A percentile compares a stretch with the other conserved stretches of the same genome.
phyloP scores from a whole-genome alignment of 2,113 vertebrate species.

The Gallinago media region DNA sequence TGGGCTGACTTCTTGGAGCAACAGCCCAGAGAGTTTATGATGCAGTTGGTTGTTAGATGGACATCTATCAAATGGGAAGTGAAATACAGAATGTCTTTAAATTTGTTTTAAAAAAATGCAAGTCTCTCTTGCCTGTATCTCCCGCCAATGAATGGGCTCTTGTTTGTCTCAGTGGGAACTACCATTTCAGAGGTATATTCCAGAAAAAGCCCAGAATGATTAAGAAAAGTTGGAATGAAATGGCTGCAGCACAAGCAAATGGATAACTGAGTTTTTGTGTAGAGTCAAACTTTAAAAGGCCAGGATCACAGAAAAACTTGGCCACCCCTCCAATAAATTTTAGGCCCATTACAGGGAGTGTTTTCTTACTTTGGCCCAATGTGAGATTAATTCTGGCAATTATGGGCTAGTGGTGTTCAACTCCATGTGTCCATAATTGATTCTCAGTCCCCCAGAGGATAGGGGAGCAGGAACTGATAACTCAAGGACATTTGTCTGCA shows the following conservation, averaged over 20 bases:
- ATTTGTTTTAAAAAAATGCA: not conserved
- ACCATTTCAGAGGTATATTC: not conserved
- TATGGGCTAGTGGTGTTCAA: not conserved
- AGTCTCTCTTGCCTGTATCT: not conserved
- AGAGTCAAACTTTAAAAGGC: not conserved
- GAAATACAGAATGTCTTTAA: not conserved
- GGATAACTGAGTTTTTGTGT: not conserved
- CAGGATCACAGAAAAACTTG: not conserved
- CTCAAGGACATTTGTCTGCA: not conserved
- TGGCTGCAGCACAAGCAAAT: not conserved
- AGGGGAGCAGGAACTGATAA: not conserved
- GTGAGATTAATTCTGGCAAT: not conserved
- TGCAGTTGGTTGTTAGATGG: not conserved
- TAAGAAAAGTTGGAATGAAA: not conserved
- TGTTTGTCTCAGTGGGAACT: not conserved
- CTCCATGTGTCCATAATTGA: not conserved
- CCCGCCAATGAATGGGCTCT: rapidly evolving
- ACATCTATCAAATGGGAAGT: not conserved
- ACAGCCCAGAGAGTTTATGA: not conserved
- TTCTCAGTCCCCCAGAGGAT: not conserved
- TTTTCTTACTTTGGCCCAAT: not conserved
- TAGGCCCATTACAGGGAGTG: not conserved
- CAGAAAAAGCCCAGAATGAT: not conserved
- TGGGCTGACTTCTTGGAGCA: not conserved
- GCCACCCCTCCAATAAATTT: not conserved